Evolutionary conservation across 2,888 invertebrate genomes (phyloP).

Genomic region (Drosophila sordidapex): DNA sequence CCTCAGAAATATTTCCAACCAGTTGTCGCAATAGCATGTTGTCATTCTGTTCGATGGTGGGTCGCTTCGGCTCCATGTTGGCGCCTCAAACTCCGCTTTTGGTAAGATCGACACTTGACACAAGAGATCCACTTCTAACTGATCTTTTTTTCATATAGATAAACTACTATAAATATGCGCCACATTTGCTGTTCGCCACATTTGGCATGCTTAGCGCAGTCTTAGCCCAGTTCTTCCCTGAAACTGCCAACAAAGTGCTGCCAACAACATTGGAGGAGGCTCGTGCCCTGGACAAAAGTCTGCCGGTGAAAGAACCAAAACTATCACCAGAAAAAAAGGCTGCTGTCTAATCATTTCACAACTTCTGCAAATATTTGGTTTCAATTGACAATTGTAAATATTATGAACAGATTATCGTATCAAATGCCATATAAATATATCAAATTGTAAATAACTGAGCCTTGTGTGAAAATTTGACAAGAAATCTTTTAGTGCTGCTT

Average conservation of each 20-base stretch:
- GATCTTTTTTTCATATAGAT: slow-evolving; percentile 45
- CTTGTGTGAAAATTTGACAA: neutral
- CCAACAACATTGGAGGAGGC: slow-evolving; percentile 88
- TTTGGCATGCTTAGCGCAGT: slow-evolving; percentile 86
- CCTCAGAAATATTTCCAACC: slow-evolving; percentile 90
- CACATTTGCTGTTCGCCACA: slow-evolving; percentile 87
- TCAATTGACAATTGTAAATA: slow-evolving; percentile 34
- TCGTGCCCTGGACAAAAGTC: slow-evolving; percentile 46
- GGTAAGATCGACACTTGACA: slow-evolving; percentile 42
- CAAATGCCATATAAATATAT: slow-evolving; percentile 29
- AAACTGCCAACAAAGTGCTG: slow-evolving; percentile 87
- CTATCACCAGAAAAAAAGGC: slow-evolving; percentile 19
- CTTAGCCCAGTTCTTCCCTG: slow-evolving; percentile 87
- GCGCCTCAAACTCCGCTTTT: slow-evolving; percentile 90
- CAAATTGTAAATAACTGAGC: slow-evolving; percentile 4
- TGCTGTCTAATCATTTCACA: slow-evolving; percentile 36
- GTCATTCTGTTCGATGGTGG: slow-evolving; percentile 89
- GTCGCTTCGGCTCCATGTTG: slow-evolving; percentile 89
- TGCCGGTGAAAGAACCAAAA: slow-evolving; percentile 3
- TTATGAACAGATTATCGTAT: slow-evolving; percentile 2
- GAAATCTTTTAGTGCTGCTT: neutral
- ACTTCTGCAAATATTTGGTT: slow-evolving; percentile 1
- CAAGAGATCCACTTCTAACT: neutral
- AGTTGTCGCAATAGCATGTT: slow-evolving; percentile 88
- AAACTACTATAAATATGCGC: slow-evolving; percentile 85